These are phyloP conservation scores for Mellivora capensis DNA, from an alignment of 2,113 vertebrate genomes.

Conservation along the genomic window DNA sequence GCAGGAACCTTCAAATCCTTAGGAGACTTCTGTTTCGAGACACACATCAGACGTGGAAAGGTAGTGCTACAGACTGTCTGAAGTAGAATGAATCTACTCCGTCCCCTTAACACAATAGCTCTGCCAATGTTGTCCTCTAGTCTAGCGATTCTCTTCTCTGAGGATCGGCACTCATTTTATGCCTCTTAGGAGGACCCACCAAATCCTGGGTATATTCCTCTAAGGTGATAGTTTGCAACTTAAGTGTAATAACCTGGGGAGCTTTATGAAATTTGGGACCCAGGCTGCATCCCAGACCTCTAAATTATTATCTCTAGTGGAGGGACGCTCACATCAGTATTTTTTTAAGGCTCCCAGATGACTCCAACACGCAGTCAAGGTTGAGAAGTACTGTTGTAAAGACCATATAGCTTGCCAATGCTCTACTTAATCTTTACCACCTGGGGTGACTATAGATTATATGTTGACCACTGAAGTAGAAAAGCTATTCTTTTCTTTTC, in stretches of 20 bases:
- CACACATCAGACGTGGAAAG: background rate
- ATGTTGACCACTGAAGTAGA: background rate
- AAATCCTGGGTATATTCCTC: background rate
- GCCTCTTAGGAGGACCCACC: background rate
- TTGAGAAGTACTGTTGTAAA: background rate
- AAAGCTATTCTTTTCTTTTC: background rate
- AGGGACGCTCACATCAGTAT: background rate
- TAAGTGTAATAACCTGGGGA: background rate
- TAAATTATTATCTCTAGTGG: background rate
- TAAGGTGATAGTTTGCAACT: background rate
- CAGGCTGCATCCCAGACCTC: background rate
- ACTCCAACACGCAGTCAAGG: background rate
- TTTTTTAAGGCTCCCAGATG: background rate
- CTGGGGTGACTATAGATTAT: background rate
- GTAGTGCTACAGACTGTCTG: fast-evolving
- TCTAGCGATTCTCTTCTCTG: background rate
- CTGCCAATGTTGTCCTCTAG: background rate
- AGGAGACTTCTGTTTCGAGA: background rate
- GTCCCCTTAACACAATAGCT: fast-evolving
- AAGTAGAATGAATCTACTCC: background rate
- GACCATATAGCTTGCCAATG: background rate
- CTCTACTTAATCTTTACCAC: background rate
- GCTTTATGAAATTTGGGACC: background rate
- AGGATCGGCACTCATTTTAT: background rate
- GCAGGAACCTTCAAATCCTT: background rate